Evolutionary conservation across 2,888 invertebrate genomes (phyloP).

Genomic region (Eledona agricola): DNA sequence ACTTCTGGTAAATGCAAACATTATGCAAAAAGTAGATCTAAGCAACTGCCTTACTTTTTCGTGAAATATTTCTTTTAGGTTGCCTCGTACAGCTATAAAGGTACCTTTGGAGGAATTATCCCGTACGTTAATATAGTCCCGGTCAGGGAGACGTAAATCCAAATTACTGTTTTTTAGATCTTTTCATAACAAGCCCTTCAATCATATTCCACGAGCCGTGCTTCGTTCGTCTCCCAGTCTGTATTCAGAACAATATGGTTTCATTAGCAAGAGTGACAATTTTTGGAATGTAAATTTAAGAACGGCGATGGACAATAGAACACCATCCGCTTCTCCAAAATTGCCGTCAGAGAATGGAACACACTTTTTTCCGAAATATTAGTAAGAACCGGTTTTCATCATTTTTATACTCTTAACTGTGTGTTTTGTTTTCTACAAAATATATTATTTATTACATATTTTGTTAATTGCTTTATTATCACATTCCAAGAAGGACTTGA

Average conservation of each 20-base stretch:
- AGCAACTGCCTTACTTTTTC: too few species aligned
- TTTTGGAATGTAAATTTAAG: constrained; percentile 17
- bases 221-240: background rate
- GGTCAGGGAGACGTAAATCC: background rate
- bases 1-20: background rate
- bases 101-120: constrained; percentile 7
- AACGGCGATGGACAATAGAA: constrained; percentile 18
- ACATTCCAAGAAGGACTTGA: too few species aligned
- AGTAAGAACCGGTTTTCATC: too few species aligned
- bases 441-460: too few species aligned
- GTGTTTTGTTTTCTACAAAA: too few species aligned
- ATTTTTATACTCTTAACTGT: too few species aligned
- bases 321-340: constrained; percentile 6
- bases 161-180: background rate
- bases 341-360: too few species aligned
- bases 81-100: constrained; percentile 5
- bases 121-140: constrained; percentile 17
- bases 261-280: constrained; percentile 1
- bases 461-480: too few species aligned
- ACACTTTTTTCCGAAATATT: too few species aligned
- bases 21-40: constrained; percentile 6
- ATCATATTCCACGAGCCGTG: constrained; percentile 4
- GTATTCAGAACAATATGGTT: constrained; percentile 1
- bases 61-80: constrained; percentile 7
- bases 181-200: background rate